These are phyloP conservation scores for Protosalanx chinensis DNA, from an alignment of 2,797 vertebrate genomes.

Conservation along the genomic window DNA sequence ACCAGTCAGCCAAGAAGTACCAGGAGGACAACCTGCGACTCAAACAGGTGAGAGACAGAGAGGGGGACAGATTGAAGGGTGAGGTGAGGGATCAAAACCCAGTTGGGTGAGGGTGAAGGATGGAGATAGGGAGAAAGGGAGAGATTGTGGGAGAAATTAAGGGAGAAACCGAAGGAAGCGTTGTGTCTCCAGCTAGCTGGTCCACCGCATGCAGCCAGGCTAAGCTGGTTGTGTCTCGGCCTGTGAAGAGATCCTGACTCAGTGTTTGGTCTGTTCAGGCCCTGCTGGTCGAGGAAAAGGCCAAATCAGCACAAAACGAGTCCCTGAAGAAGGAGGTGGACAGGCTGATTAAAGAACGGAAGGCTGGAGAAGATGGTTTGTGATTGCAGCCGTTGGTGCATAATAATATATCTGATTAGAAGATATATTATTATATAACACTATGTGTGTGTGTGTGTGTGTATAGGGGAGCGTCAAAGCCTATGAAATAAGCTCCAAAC, in stretches of 20 bases:
- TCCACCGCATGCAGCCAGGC: no score
- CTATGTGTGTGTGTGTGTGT: no score
- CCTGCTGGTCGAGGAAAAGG: constrained; percentile 56
- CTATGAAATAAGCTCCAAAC: no score
- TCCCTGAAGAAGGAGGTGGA: constrained; percentile 74
- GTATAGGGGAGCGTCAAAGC: no score
- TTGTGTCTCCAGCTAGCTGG: no score
- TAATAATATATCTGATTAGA: no score
- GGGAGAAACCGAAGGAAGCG: no score
- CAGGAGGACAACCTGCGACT: constrained; percentile 83
- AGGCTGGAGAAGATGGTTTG: constrained; percentile 78
- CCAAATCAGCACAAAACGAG: constrained; percentile 62
- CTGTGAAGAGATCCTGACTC: background rate
- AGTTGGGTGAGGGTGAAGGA: background rate
- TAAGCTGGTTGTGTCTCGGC: background rate
- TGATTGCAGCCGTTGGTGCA: background rate
- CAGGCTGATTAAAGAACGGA: constrained; percentile 75
- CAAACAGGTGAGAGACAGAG: constrained; percentile 74
- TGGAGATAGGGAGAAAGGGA: no score
- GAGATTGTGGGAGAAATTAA: no score
- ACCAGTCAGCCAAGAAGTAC: constrained; percentile 78
- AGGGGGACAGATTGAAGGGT: no score
- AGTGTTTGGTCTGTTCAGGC: constrained; percentile 51
- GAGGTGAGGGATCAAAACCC: no score
- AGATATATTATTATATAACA: no score